A percentile compares a stretch with the other conserved stretches of the same genome.
phyloP scores from a whole-genome alignment of 2,113 vertebrate genomes.

The western clawed frog (Xenopus tropicalis) region UCB_Xtro_10.0 CM004444.2:146861001-146861500 shows the following conservation, averaged over 20 bases:
- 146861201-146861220: slow-evolving; percentile 98
- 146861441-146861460: too few relatives aligned
- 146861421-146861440: too few relatives aligned
- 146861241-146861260: slow-evolving; percentile 98
- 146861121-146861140: slow-evolving; percentile 98
- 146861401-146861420: too few relatives aligned
- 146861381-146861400: too few relatives aligned
- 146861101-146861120: slow-evolving; percentile 99
- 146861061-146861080: slow-evolving; percentile 94
- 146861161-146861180: slow-evolving; percentile 89
- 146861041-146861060: slow-evolving; percentile 22
- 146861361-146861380: too few relatives aligned
- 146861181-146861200: slow-evolving; percentile 98
- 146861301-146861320: too few relatives aligned
- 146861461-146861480: too few relatives aligned
- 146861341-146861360: too few relatives aligned
- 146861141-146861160: slow-evolving; percentile 91
- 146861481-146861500: too few relatives aligned
- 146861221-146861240: slow-evolving; percentile 98
- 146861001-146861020: too few relatives aligned
- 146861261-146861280: slow-evolving; percentile 43
- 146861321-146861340: too few relatives aligned
- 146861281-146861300: too few relatives aligned
- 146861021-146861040: not conserved
- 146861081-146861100: slow-evolving; percentile 96